Evolutionary conservation across 1,140 invertebrate genomes (phyloP), one percentile per base, ranked within the genome.

Genomic region (Trissolcus basalis): DNA sequence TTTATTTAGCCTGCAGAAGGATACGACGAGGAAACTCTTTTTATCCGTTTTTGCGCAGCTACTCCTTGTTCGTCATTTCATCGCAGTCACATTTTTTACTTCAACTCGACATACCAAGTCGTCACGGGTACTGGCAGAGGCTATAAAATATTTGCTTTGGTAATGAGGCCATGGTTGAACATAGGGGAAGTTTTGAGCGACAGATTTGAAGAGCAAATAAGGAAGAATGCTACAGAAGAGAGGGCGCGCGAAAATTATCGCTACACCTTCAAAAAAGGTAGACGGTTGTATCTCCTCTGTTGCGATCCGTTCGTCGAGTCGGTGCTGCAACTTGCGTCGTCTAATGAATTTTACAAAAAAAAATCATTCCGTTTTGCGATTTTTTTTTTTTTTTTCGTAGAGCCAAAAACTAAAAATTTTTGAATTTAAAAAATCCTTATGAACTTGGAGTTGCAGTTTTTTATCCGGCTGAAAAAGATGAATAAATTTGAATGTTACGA

Each of bases 91-190:
- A 48, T 79, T 74, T 74, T 77, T 74, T 63, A 74, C 65, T 76
- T 54, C 54, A 54, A 63, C 70, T 75, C 73, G 45, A 78, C 67
- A 72, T 68, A 77, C 75, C 63, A 45, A 77, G 58, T 80, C 80
- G 78, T 82, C 79, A 77, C 64, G 75, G 78, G 81, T 76, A 82
- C 82, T 81, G n/a, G 74, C 79, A 80, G 81, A 77, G 86, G 85
- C 86, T 88, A 86, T 88, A 85, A 87, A 88, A 88, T 88, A 88
- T 88, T 88, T 88, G 85, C 86, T 88, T 88, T 88, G 81, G 84
- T 88, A 88, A 88, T 88, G 86, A 88, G 85, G 86, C 86, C 82
- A 88, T 74, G 84, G 81, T 80, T 83, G 77, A 83, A 82, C 78
- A 77, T 78, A 77, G 65, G 74, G 78, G 76, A 77, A 72, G 65